Base-by-base conservation (phyloP, 1,140 invertebrate genomes). In the Drosophila serrata region DNA sequence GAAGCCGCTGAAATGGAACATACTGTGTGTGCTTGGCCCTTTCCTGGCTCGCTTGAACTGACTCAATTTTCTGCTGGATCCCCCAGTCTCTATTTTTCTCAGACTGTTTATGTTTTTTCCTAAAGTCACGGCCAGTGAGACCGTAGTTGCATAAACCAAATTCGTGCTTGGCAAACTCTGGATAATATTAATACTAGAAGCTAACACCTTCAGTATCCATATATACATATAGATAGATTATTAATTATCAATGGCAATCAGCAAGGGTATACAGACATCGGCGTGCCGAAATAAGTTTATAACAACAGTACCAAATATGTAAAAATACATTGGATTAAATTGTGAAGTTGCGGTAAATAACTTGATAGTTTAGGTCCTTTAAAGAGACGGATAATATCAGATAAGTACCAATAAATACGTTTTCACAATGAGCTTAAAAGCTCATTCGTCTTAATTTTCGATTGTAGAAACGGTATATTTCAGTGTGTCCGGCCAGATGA, bases 1-100 rank as follows among this genome's bases (percentile, higher is more conserved):
- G 93, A 97, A 97, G 68, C 92, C 91, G 59, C 82, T 84, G 39
- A 92, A 92, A 40, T 92, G 91, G 75, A 92, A 92, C 91, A 88
- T 88, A 49, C 8, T 75, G 24, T 29, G 31, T 29, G 17, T 12
- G 33, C 27, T 43, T 11, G 12, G 22, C 22, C 42, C 22, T n/a
- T 31, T 15, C 39, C 17, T 48, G 45, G 17, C 37, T 49, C n/a
- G 24, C 15, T 46, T 24, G 3, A 33, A 64, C 19, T 53, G 35
- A 3, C 27, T 55, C 12, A 55, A 62, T 39, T 64, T 58, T 22
- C 27, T 17, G 24, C 39, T 39, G 31, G 45, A 19, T 61, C 15
- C 9, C 15, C 45, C 59, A 53, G 33, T n/a, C 5, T 61, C 13
- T 46, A 27, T 31, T 12, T 49, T 68, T 17, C 11, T 3, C 15